Percentiles rank a stretch among this genome's conserved stretches.
These are phyloP conservation scores for Choloepus didactylus DNA, from an alignment of 2,797 vertebrate genomes.

Conservation along the genomic window DNA sequence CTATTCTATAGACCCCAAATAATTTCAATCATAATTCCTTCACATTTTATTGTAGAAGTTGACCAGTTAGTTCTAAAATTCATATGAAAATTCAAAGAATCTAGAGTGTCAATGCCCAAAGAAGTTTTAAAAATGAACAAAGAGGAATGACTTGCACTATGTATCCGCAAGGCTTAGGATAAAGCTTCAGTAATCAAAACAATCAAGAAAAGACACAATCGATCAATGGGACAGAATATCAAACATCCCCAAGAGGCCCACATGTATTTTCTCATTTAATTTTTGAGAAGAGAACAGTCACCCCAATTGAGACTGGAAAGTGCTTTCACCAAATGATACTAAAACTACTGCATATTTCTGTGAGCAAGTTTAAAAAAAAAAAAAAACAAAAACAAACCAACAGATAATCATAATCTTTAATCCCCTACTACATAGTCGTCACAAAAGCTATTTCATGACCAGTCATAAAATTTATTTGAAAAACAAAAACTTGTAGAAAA, in stretches of 20 bases:
- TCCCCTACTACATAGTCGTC: neutral
- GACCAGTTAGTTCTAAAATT: neutral
- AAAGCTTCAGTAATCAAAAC: neutral
- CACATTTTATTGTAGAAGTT: neutral
- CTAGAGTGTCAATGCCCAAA: neutral
- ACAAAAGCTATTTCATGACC: neutral
- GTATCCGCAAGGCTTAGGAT: neutral
- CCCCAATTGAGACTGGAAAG: neutral
- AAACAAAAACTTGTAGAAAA: neutral
- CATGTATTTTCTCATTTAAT: neutral
- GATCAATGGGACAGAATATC: neutral
- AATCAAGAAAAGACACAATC: neutral
- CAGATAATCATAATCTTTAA: neutral
- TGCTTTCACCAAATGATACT: neutral
- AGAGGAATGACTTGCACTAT: neutral
- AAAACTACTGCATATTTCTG: neutral
- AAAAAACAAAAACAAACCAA: neutral
- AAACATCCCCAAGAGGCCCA: no score
- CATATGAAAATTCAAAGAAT: neutral
- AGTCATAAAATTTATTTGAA: neutral
- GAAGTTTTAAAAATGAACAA: neutral
- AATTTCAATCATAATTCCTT: neutral
- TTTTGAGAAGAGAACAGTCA: neutral
- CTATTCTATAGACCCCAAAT: neutral
- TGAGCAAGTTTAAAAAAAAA: no score